These are phyloP conservation scores for Lasioglossum figueresi DNA, from an alignment of 2,888 invertebrate species.

Conservation along the genomic window DNA sequence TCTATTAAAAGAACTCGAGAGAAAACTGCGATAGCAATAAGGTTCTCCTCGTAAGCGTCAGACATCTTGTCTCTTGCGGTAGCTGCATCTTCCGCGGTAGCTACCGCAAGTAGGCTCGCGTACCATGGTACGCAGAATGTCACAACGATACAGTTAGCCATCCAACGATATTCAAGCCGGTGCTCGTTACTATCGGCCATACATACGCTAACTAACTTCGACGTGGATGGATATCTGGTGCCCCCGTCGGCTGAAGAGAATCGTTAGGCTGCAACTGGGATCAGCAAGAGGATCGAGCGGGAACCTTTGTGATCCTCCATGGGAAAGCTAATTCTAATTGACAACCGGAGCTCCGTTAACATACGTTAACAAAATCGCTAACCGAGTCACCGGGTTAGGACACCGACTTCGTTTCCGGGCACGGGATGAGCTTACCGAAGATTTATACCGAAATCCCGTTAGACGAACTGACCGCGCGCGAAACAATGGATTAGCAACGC, in stretches of 20 bases:
- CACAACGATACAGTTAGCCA: conserved; percentile 20
- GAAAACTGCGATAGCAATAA: not conserved
- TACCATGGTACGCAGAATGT: conserved; percentile 40
- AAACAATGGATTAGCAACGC: conserved; percentile 27
- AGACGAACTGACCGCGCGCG: not conserved
- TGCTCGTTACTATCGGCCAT: conserved; percentile 56
- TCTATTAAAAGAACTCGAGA: not conserved
- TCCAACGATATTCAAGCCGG: conserved; percentile 44
- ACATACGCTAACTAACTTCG: conserved; percentile 50
- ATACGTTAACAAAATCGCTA: conserved; percentile 59
- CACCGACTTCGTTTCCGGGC: conserved; percentile 27
- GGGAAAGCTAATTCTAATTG: conserved; percentile 69
- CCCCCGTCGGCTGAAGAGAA: conserved; percentile 42
- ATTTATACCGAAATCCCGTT: conserved; percentile 38
- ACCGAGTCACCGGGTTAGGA: conserved; percentile 29
- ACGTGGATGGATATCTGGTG: conserved; percentile 59
- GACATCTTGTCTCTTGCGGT: not conserved
- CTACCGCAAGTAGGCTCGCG: not conserved
- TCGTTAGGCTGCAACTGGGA: conserved; percentile 42
- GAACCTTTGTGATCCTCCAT: conserved; percentile 11
- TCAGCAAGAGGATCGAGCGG: not conserved
- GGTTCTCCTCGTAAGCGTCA: not conserved
- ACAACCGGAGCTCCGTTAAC: conserved; percentile 49
- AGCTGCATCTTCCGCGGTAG: not conserved
- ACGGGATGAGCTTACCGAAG: conserved; percentile 21